Conservation (phyloP, 2,888 invertebrate species). For the Zaprionus bogoriensis region DNA sequence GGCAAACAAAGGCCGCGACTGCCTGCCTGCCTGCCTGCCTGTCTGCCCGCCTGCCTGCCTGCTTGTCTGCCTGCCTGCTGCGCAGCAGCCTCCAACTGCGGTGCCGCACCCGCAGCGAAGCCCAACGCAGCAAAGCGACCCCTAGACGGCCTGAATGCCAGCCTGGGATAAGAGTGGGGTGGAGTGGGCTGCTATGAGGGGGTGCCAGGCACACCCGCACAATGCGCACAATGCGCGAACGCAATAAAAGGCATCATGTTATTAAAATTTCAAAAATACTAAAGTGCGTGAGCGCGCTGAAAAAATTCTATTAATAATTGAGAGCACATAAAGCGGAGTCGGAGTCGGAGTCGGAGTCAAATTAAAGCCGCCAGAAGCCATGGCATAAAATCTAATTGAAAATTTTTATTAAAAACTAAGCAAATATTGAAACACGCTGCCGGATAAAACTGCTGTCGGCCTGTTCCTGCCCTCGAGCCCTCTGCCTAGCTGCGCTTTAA, state of each 20-base stretch:
- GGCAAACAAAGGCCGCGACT: slow-evolving; percentile 58
- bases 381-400: slow-evolving; percentile 65
- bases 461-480: too few relatives aligned
- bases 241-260: slow-evolving; percentile 72
- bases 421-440: slow-evolving; percentile 34
- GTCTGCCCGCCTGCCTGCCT: background rate
- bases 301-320: slow-evolving; percentile 53
- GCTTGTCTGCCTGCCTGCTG: slow-evolving; percentile 34
- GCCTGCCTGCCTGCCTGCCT: slow-evolving; percentile 29
- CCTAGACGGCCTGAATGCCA: background rate
- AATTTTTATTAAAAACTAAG: slow-evolving; percentile 62
- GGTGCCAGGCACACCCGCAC: slow-evolving; percentile 9
- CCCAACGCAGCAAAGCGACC: too few relatives aligned
- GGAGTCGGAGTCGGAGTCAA: slow-evolving; percentile 18
- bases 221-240: slow-evolving; percentile 55
- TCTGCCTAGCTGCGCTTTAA: background rate
- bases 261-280: slow-evolving; percentile 75
- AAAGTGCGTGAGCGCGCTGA: slow-evolving; percentile 54
- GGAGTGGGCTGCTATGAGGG: background rate
- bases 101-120: slow-evolving; percentile 19
- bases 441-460: background rate
- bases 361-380: slow-evolving; percentile 52
- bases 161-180: too few relatives aligned
- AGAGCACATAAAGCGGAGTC: slow-evolving; percentile 25
- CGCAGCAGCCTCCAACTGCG: too few relatives aligned